These are phyloP conservation scores for Mesochorus sp. DNA, from an alignment of 2,888 invertebrate species.

Conservation along the genomic window DNA sequence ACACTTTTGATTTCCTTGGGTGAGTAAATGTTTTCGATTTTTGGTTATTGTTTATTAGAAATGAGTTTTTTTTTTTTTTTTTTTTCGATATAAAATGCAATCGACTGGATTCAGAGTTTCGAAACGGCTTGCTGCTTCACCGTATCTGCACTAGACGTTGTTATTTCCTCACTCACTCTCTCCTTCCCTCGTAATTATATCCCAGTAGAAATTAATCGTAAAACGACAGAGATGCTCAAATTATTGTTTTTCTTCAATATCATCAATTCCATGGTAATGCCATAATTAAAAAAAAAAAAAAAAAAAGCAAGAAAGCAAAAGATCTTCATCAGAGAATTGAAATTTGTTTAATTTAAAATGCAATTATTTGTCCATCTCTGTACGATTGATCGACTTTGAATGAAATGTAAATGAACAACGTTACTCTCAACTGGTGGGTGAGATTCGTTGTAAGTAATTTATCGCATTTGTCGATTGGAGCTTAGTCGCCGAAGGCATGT, in stretches of 20 bases:
- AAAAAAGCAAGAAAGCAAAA: neutral
- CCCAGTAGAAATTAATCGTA: slow-evolving; percentile 18
- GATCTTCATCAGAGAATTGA: neutral
- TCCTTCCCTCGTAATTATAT: slow-evolving; percentile 9
- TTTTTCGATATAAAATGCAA: neutral
- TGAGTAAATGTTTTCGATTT: neutral
- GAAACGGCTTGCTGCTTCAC: slow-evolving; percentile 43
- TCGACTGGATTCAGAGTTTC: neutral
- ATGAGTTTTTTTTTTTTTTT: no score
- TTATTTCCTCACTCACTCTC: neutral
- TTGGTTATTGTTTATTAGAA: neutral
- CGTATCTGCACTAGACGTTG: slow-evolving; percentile 32
- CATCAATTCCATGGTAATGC: no score
- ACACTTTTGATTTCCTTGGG: no score
- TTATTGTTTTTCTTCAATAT: neutral
- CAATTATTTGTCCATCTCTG: neutral
- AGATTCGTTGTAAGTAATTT: slow-evolving; percentile 7
- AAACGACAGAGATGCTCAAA: neutral
- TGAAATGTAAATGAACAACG: neutral
- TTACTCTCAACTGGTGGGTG: neutral
- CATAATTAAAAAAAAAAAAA: slow-evolving; percentile 5
- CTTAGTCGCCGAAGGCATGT: slow-evolving; percentile 75
- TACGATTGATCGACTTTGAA: neutral
- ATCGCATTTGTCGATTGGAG: slow-evolving; percentile 75
- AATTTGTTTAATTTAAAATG: neutral